Base-by-base conservation (phyloP, 2,113 vertebrate species). In the Peromyscus polionotus region DNA sequence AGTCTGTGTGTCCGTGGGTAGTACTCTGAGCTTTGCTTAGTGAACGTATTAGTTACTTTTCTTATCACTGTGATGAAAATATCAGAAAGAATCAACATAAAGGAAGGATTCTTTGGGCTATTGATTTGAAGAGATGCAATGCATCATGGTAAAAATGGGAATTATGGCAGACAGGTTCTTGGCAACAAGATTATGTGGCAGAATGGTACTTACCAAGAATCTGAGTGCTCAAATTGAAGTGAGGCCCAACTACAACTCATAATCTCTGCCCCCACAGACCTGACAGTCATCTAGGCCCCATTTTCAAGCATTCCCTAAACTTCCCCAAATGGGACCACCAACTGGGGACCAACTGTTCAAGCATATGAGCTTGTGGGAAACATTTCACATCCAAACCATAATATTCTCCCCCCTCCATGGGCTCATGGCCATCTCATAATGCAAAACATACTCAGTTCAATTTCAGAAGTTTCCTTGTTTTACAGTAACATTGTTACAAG, bases 1-100 rank as follows among this genome's bases (percentile, higher is more conserved):
- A 57, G 33, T 24, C 1, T 92, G 36, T 2, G 0, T 0, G 0
- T 13, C 0, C 0, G 22, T 19, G 0, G 6, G 20, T 33, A 39
- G 3, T 0, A 16, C 17, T 59, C n/a, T 0, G 0, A 7, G 48
- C 76, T 67, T 91, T 77, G 5, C 42, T 96, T 92, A 75, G 48
- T 20, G 20, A 48, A 26, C 26, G 20, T 13, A 24, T 51, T 51
- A 16, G 84, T 36, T 67, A 67, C 28, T 65, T 70, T 54, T 3
- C 45, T 51, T 12, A n/a, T 68, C 12, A 26, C 63, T 88, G 65
- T 13, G 31, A 51, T 70, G 51, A 70, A n/a, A n/a, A 48, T n/a
- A 22, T 57, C 81, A 84, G n/a, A 84, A 63, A 84, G n/a, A 63
- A 63, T 31, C 11, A 54, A 42, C 81, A 63, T 7, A 54, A 36